Conservation (phyloP, 2,888 invertebrate species). For the Dugesia japonica region DNA sequence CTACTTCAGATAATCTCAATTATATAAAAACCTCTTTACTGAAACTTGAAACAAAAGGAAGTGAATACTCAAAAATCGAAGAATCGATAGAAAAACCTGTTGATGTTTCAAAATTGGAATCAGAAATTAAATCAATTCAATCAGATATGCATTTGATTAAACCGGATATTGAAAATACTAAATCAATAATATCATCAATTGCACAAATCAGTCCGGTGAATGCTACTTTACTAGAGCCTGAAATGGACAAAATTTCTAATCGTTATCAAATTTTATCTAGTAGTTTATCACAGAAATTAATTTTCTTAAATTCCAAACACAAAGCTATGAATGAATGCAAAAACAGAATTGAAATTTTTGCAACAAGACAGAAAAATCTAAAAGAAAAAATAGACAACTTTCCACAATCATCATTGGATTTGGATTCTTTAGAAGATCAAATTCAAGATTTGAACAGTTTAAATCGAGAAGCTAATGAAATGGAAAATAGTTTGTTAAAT, state of each 20-base stretch:
- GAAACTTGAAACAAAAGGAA: background rate
- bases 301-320: background rate
- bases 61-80: background rate
- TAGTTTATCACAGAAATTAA: background rate
- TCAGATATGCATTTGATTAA: background rate
- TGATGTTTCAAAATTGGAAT: background rate
- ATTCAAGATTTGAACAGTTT: conserved; percentile 28
- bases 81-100: background rate
- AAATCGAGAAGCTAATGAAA: conserved; percentile 23
- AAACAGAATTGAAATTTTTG: conserved; percentile 27
- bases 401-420: conserved; percentile 31
- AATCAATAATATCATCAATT: background rate
- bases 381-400: conserved; percentile 32
- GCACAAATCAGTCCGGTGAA: background rate
- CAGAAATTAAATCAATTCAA: conserved; percentile 4
- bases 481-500: conserved; percentile 22
- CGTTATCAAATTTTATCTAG: background rate
- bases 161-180: background rate
- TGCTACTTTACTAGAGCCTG: background rate
- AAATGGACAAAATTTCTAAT: background rate
- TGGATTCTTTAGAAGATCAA: conserved; percentile 33
- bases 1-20: background rate
- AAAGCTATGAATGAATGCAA: conserved; percentile 25
- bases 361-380: conserved; percentile 21
- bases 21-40: background rate